Conservation (phyloP, 1,140 invertebrate genomes). For the Lordiphosa stackelbergi region DNA sequence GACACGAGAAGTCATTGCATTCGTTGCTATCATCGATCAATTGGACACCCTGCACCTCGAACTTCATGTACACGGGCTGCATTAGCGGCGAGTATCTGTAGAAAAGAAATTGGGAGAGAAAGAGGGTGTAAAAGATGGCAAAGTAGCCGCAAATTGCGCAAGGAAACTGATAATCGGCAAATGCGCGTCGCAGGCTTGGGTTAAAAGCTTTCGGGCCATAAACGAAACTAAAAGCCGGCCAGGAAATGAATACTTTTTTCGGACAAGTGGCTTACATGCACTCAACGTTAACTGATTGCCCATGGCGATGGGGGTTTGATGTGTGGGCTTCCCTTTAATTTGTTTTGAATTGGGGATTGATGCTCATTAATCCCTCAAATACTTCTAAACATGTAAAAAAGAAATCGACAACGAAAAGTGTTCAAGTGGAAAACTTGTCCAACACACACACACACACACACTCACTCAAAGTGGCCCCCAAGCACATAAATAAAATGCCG, state of each 20-base stretch:
- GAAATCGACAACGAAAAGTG: slow-evolving; percentile 66
- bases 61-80: slow-evolving; percentile 60
- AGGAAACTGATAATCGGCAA: slow-evolving; percentile 53
- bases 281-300: slow-evolving; percentile 52
- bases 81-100: slow-evolving; percentile 69
- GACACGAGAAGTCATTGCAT: slow-evolving; percentile 78
- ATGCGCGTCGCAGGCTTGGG: slow-evolving; percentile 50
- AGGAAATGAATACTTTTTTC: slow-evolving; percentile 62
- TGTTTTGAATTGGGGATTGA: slow-evolving; percentile 65
- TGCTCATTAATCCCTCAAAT: slow-evolving; percentile 72
- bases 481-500: slow-evolving; percentile 44
- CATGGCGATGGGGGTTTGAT: slow-evolving; percentile 26
- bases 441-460: slow-evolving; percentile 23
- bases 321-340: slow-evolving; percentile 52
- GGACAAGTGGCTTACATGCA: slow-evolving; percentile 71
- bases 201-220: slow-evolving; percentile 71
- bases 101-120: slow-evolving; percentile 8
- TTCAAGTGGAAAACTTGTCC: slow-evolving; percentile 69
- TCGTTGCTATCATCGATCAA: slow-evolving; percentile 86
- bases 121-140: slow-evolving; percentile 22
- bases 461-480: slow-evolving; percentile 20
- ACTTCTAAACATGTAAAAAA: slow-evolving; percentile 63
- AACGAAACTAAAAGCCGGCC: slow-evolving; percentile 44
- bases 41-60: slow-evolving; percentile 80
- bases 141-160: slow-evolving; percentile 62